Percentiles rank a stretch among this genome's conserved stretches.
Evolutionary conservation across 2,113 vertebrate genomes (phyloP).

Genomic region (Diglossa brunneiventris): DNA sequence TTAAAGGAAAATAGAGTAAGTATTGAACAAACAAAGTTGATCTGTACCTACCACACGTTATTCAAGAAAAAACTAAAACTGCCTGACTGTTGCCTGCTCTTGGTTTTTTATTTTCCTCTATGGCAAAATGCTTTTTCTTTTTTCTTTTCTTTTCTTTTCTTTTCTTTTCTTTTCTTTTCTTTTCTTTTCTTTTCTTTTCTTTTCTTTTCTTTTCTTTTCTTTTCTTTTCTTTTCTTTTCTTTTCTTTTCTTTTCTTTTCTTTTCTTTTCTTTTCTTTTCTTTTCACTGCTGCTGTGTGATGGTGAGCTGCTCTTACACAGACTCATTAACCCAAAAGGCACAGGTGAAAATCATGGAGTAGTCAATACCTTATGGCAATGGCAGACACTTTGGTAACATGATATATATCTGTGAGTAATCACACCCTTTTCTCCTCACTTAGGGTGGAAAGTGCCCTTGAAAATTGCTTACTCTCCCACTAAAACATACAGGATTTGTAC

Average conservation of each 20-base stretch:
- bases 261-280: too few relatives aligned
- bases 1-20: slow-evolving; percentile 36
- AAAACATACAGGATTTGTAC: slow-evolving; percentile 32
- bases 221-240: too few relatives aligned
- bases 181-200: neutral
- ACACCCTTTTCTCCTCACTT: neutral
- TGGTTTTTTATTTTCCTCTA: slow-evolving; percentile 11
- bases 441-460: slow-evolving; percentile 34
- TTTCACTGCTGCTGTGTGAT: neutral
- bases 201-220: too few relatives aligned
- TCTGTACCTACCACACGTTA: slow-evolving; percentile 15
- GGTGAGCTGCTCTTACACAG: neutral
- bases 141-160: too few relatives aligned
- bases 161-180: too few relatives aligned
- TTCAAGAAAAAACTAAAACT: neutral
- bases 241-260: too few relatives aligned
- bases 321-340: neutral
- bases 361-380: slow-evolving; percentile 7
- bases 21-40: slow-evolving; percentile 53
- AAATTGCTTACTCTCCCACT: slow-evolving; percentile 22
- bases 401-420: slow-evolving; percentile 36
- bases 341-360: slow-evolving; percentile 24
- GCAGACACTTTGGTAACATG: slow-evolving; percentile 27
- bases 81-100: neutral
- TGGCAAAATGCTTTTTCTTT: neutral